Evolutionary conservation across 2,888 invertebrate genomes (phyloP).

Genomic region (Agonopterix alstromeriana): DNA sequence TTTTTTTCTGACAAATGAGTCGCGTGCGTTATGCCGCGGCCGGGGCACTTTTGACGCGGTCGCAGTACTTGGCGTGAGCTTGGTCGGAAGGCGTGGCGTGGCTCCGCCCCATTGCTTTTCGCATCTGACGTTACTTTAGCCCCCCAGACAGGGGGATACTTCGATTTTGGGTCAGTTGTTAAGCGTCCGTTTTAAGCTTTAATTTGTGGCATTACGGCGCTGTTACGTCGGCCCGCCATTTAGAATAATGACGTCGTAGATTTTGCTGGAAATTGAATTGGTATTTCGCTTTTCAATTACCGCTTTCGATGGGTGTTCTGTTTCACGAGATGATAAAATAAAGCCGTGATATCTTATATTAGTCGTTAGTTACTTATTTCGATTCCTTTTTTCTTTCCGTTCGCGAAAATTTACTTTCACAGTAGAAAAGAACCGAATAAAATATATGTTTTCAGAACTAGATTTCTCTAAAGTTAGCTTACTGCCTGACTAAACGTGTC

Average conservation of each 20-base stretch:
- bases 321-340: conserved; percentile 5
- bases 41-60: conserved; percentile 68
- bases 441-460: too few relatives aligned
- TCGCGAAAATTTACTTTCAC: too few relatives aligned
- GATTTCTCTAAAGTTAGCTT: too few relatives aligned
- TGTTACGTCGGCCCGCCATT: conserved; percentile 58
- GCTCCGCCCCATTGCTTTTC: conserved; percentile 72
- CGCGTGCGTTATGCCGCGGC: conserved; percentile 54
- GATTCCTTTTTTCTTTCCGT: too few relatives aligned
- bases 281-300: conserved; percentile 50
- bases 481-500: too few relatives aligned
- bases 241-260: conserved; percentile 66
- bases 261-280: conserved; percentile 47
- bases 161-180: conserved; percentile 76
- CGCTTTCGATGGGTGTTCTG: conserved; percentile 19
- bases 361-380: too few relatives aligned
- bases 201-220: conserved; percentile 72
- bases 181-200: conserved; percentile 75
- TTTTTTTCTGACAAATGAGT: conserved; percentile 10
- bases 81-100: conserved; percentile 53
- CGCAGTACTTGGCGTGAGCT: conserved; percentile 41
- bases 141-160: conserved; percentile 47
- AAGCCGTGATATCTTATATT: not conserved
- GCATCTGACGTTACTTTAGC: conserved; percentile 45
- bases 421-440: too few relatives aligned